Evolutionary conservation across 2,888 invertebrate species (phyloP).

Genomic region (Dasypogon diadema): DNA sequence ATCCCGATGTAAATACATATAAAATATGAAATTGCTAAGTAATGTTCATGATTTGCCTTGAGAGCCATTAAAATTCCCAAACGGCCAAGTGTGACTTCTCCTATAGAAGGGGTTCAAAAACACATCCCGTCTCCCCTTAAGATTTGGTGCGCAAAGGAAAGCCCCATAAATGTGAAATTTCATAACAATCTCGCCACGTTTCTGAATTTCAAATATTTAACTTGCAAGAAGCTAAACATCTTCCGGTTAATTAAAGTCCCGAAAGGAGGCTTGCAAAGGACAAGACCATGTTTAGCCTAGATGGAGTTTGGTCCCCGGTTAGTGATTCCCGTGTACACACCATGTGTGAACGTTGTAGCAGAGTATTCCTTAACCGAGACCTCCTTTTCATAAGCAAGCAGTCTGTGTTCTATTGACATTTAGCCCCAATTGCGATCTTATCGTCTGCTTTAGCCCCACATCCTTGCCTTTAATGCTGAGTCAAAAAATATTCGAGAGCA

Average conservation of each 20-base stretch:
- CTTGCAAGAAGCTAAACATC: constrained; percentile 33
- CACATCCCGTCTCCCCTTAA: not conserved
- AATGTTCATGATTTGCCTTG: constrained; percentile 35
- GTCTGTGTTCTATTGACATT: constrained; percentile 24
- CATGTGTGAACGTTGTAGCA: not conserved
- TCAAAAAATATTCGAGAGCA: not conserved
- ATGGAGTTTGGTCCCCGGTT: constrained; percentile 19
- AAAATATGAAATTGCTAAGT: constrained; percentile 43
- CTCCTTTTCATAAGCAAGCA: not conserved
- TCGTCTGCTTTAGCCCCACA: not conserved
- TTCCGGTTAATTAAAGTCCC: constrained; percentile 38
- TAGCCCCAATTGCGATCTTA: constrained; percentile 29
- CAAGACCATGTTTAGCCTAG: constrained; percentile 20
- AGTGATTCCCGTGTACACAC: not conserved
- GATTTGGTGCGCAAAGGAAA: not conserved
- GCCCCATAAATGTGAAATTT: constrained; percentile 28
- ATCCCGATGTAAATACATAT: not conserved
- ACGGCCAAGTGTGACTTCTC: not conserved
- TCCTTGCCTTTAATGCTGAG: not conserved
- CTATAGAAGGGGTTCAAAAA: not conserved
- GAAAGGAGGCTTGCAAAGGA: constrained; percentile 8
- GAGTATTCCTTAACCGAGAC: not conserved
- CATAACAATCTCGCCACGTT: constrained; percentile 34
- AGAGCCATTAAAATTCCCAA: constrained; percentile 37
- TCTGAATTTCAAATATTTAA: constrained; percentile 43